Percentiles rank a stretch among this genome's conserved stretches.
These are phyloP conservation scores for Telenomus remus DNA, from an alignment of 1,140 invertebrate species.

Conservation along the genomic window DNA sequence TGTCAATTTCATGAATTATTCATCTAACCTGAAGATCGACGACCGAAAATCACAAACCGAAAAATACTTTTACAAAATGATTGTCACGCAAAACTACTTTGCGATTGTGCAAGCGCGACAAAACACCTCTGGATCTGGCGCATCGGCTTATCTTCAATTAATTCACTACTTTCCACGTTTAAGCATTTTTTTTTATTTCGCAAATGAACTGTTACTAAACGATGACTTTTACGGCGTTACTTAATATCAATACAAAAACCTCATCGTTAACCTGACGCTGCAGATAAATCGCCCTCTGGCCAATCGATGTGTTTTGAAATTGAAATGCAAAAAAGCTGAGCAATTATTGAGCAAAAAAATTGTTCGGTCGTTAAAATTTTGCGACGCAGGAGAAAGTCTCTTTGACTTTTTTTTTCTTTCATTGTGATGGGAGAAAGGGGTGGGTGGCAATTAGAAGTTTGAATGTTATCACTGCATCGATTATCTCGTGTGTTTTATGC, in stretches of 20 bases:
- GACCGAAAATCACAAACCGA: too few relatives aligned
- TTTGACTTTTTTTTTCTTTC: too few relatives aligned
- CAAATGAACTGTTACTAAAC: slow-evolving; percentile 36
- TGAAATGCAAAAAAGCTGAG: too few relatives aligned
- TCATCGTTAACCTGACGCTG: slow-evolving; percentile 5
- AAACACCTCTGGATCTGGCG: slow-evolving; percentile 20
- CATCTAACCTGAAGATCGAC: too few relatives aligned
- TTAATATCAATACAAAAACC: slow-evolving; percentile 22
- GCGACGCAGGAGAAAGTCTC: neutral
- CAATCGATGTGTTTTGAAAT: neutral
- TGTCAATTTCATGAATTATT: too few relatives aligned
- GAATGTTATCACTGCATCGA: neutral
- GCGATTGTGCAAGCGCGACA: slow-evolving; percentile 4
- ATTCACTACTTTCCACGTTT: slow-evolving; percentile 36
- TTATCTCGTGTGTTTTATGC: slow-evolving; percentile 1
- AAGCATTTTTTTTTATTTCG: slow-evolving; percentile 22
- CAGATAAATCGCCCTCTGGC: slow-evolving; percentile 11
- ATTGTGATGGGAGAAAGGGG: neutral
- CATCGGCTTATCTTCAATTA: slow-evolving; percentile 24
- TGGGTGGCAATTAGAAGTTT: slow-evolving; percentile 1
- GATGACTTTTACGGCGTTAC: slow-evolving; percentile 26
- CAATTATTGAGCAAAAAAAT: neutral
- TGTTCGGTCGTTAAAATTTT: neutral
- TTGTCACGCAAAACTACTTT: neutral
- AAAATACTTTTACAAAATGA: too few relatives aligned